Evolutionary conservation across 2,113 vertebrate species (phyloP).

Genomic region (Syngnathus scovelli): DNA sequence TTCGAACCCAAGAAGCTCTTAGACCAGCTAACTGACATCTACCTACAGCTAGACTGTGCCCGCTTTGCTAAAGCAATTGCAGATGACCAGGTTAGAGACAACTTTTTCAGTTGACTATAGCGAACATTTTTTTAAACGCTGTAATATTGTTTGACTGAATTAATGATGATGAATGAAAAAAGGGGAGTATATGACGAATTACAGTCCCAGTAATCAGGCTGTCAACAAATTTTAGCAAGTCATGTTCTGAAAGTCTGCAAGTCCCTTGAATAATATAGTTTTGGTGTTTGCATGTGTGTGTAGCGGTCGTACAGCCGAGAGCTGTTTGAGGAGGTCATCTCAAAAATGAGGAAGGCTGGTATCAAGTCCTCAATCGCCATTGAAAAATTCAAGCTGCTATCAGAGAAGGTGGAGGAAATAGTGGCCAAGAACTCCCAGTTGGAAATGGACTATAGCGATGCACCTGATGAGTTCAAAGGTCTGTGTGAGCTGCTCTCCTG

Average conservation of each 20-base stretch:
- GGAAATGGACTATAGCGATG: slow-evolving; percentile 96
- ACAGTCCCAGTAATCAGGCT: background rate
- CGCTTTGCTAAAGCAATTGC: slow-evolving; percentile 97
- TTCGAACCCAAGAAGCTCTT: slow-evolving; percentile 99
- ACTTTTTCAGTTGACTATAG: background rate
- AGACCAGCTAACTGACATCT: slow-evolving; percentile 98
- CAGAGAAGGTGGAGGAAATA: slow-evolving; percentile 93
- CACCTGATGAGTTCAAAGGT: slow-evolving; percentile 98
- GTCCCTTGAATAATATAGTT: background rate
- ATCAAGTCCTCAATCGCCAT: slow-evolving; percentile 98
- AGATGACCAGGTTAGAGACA: slow-evolving; percentile 87
- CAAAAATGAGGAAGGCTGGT: slow-evolving; percentile 96
- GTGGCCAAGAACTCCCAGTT: slow-evolving; percentile 94
- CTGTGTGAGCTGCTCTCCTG: background rate
- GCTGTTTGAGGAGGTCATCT: slow-evolving; percentile 95
- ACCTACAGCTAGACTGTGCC: slow-evolving; percentile 92
- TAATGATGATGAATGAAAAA: too few species aligned
- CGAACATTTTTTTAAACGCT: background rate
- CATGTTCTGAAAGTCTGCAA: background rate
- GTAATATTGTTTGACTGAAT: background rate
- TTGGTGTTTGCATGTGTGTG: background rate
- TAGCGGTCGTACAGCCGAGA: slow-evolving; percentile 97
- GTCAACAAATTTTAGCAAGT: background rate
- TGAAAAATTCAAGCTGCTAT: slow-evolving; percentile 96
- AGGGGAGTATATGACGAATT: too few species aligned